Conservation (phyloP, 2,888 invertebrate species). For the Apamea anceps region DNA sequence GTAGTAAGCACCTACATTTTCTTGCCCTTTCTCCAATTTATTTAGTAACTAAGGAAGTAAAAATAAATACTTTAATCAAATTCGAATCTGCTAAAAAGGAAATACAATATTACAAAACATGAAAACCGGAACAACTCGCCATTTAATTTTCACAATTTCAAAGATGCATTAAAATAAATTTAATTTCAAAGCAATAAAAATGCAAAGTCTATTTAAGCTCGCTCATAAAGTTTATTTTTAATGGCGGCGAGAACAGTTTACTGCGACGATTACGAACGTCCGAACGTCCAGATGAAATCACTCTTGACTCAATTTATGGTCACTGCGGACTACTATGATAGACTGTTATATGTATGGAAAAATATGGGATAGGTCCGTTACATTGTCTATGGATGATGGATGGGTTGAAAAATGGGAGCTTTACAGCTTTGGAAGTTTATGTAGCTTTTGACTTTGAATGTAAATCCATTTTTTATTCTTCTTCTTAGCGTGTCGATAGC, state of each 20-base stretch:
- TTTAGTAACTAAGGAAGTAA: neutral
- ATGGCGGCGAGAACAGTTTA: conserved; percentile 49
- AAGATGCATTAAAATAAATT: conserved; percentile 53
- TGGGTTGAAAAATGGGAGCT: neutral
- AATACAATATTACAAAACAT: conserved; percentile 1
- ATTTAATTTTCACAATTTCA: conserved; percentile 29
- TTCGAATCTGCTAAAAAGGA: neutral
- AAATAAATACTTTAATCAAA: neutral
- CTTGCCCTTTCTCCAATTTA: no score
- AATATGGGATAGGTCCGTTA: conserved; percentile 29
- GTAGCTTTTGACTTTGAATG: conserved; percentile 3
- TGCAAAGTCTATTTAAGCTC: conserved; percentile 55
- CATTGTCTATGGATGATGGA: conserved; percentile 6
- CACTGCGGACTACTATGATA: conserved; percentile 38
- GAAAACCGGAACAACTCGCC: neutral
- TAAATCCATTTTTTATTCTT: neutral
- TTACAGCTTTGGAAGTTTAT: neutral
- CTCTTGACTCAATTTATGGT: conserved; percentile 56
- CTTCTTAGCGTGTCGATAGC: neutral
- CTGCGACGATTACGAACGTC: conserved; percentile 38
- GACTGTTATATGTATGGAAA: conserved; percentile 41
- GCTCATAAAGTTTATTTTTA: conserved; percentile 64
- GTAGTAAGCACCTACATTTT: neutral
- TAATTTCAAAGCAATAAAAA: conserved; percentile 59
- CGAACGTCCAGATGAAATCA: conserved; percentile 49